These are phyloP conservation scores for Sminthurides bifidus DNA, from an alignment of 1,140 invertebrate species.

Conservation along the genomic window DNA sequence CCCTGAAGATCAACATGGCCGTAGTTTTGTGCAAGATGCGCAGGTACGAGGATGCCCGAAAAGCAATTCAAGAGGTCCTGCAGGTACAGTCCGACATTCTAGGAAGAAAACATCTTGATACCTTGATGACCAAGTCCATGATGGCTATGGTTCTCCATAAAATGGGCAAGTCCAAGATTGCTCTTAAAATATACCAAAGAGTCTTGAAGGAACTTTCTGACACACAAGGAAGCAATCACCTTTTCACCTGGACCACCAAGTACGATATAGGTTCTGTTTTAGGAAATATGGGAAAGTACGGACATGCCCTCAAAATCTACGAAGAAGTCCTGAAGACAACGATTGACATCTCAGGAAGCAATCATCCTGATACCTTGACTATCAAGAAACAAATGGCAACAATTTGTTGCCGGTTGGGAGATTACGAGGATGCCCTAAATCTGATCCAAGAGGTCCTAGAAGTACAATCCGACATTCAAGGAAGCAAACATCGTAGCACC, in stretches of 20 bases:
- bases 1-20: constrained; percentile 23
- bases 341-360: not conserved
- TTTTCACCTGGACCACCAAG: not conserved
- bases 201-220: not conserved
- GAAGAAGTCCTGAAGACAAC: not conserved
- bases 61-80: constrained; percentile 3
- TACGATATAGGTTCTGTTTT: not conserved
- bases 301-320: not conserved
- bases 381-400: not conserved
- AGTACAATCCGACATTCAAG: no score
- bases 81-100: constrained; percentile 10
- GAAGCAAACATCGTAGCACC: not conserved
- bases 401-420: not conserved
- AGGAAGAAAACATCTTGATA: constrained; percentile 1
- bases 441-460: not conserved
- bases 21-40: not conserved
- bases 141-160: not conserved
- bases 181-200: not conserved
- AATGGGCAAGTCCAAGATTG: not conserved
- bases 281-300: not conserved
- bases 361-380: not conserved
- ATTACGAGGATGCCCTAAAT: not conserved
- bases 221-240: not conserved
- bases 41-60: constrained; percentile 1
- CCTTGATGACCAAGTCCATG: constrained; percentile 1